Conservation (phyloP, 2,797 vertebrate genomes). For the Linurgus olivaceus region DNA sequence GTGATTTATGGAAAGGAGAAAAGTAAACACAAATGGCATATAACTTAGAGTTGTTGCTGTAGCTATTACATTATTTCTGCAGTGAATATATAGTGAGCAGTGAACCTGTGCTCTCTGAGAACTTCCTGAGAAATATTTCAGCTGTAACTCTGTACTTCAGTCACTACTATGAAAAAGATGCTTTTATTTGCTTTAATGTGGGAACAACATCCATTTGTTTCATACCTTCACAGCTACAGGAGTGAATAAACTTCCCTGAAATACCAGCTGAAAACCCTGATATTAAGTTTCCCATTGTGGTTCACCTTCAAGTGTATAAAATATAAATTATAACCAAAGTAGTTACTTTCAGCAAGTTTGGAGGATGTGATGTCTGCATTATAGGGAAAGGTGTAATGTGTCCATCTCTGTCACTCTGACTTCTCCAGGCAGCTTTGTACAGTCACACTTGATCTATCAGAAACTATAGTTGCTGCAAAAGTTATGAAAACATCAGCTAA, state of each 20-base stretch:
- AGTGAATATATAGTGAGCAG: not conserved
- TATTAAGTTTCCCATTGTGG: not conserved
- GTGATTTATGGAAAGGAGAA: not conserved
- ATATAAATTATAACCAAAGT: not conserved
- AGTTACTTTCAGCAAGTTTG: not conserved
- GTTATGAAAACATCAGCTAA: slow-evolving; percentile 56
- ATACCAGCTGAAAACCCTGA: not conserved
- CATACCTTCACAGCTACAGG: not conserved
- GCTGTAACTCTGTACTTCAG: not conserved
- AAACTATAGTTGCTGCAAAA: slow-evolving; percentile 9
- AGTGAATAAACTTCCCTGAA: not conserved
- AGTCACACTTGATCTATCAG: not conserved
- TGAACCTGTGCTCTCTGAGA: not conserved
- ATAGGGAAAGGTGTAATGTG: not conserved
- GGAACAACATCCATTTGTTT: not conserved
- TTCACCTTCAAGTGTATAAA: not conserved
- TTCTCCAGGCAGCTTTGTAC: not conserved
- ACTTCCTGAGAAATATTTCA: not conserved
- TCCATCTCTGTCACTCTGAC: not conserved
- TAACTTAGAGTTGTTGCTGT: not conserved
- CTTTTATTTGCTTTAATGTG: not conserved
- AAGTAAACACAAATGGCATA: not conserved
- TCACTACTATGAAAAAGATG: not conserved
- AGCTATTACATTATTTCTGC: not conserved
- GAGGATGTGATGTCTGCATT: not conserved